Percentiles rank a stretch among this genome's conserved stretches.
Conservation (phyloP, 2,113 vertebrate species). For the Hyperopisus bebe region DNA sequence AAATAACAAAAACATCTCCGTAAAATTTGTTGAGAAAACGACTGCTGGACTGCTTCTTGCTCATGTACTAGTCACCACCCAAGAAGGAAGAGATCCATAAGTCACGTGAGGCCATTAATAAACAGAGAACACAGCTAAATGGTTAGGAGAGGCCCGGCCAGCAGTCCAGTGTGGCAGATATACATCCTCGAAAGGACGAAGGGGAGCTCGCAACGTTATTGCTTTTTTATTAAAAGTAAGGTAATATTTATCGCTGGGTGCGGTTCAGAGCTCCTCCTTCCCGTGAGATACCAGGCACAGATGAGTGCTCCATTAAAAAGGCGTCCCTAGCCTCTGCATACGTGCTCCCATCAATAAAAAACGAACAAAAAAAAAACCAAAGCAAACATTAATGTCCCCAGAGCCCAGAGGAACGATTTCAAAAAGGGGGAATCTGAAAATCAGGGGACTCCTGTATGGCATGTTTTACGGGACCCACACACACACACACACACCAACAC, state of each 20-base stretch:
- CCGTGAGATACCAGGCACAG: neutral
- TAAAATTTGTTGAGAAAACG: neutral
- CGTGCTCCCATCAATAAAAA: neutral
- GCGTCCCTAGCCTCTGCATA: neutral
- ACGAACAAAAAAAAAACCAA: neutral
- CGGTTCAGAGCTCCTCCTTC: too few relatives aligned
- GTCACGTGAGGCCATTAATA: neutral
- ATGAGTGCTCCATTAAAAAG: neutral
- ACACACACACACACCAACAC: neutral
- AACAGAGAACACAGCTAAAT: neutral
- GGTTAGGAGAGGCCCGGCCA: too few relatives aligned
- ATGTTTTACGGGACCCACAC: neutral
- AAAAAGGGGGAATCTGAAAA: neutral
- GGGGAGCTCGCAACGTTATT: neutral
- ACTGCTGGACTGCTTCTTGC: neutral
- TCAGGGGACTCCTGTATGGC: neutral
- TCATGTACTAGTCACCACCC: neutral
- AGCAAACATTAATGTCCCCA: neutral
- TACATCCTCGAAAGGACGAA: neutral
- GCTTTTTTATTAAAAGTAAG: conserved; percentile 13
- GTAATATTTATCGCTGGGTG: neutral
- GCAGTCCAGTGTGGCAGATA: neutral
- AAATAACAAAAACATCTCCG: neutral
- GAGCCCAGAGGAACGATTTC: neutral
- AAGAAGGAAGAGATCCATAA: neutral